Base-by-base conservation (phyloP, 64 coral and sea anemone species). In the Montipora sp. region DNA sequence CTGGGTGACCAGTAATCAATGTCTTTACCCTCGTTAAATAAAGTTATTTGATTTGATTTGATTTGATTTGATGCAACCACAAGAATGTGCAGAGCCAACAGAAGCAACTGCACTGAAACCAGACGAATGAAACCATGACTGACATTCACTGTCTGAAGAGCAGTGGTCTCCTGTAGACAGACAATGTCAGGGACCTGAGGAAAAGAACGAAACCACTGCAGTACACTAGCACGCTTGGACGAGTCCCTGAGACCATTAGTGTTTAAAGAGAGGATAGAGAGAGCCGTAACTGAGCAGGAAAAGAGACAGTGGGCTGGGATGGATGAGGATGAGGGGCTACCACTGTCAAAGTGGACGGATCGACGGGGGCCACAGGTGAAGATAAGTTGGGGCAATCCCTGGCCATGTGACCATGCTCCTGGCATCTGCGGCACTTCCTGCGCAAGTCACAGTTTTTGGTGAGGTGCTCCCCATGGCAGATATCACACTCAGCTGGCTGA, bases 131-230 rank as follows among this genome's bases (percentile, higher is more conserved):
- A 36, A 36, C 36, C 36, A 36, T 36, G 36, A 36, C 36, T 36
- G 36, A 36, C 36, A 36, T 36, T 36, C 36, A 36, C 47, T 75
- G 2, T 13, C 48, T 0, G 81, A 75, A 3, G 45, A 21, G 71
- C 68, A 43, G 27, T 91, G 94, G 5, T 80, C 24, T 91, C 81
- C 65, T 91, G 83, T 0, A 92, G 16, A 65, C 89, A 92, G 45
- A 88, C 59, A 21, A 79, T 5, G 44, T 44, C 48, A 59, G 87
- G 43, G 1, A 59, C 7, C 2, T 8, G 7, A 7, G 11, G 11
- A 7, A 63, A 16, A 63, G 60, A 63, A 12, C 2, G 60, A 11
- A 63, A 12, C 60, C 60, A 63, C 13, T 63, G 60, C 60, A 63
- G 9, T 0, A 63, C 11, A 3, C 60, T 12, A 11, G 13, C 60